phyloP scores from a whole-genome alignment of 2,113 vertebrate genomes.

The Oreochromis aureus region DNA sequence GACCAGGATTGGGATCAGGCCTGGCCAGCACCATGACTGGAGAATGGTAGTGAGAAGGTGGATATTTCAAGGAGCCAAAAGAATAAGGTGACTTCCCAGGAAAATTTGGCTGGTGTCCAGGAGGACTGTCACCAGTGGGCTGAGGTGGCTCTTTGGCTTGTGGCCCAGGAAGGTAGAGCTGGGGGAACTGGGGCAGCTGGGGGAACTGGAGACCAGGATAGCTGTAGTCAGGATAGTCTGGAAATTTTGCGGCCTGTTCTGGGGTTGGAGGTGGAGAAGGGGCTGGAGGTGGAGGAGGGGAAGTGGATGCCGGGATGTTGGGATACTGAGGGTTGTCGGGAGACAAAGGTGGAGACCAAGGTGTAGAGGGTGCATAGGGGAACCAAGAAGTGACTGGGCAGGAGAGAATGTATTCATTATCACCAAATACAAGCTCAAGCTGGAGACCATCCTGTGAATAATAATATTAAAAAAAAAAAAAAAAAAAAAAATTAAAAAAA shows the following conservation, averaged over 20 bases:
- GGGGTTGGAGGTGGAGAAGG: background rate
- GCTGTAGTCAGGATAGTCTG: background rate
- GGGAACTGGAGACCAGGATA: background rate
- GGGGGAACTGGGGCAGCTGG: background rate
- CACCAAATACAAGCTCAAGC: slow-evolving; percentile 35
- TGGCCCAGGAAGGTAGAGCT: background rate
- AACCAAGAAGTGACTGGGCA: slow-evolving; percentile 33
- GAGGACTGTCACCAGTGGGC: background rate
- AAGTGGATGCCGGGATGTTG: background rate
- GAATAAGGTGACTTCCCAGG: background rate
- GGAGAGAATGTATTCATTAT: slow-evolving; percentile 44
- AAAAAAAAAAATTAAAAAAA: background rate
- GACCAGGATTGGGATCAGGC: background rate
- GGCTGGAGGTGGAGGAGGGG: background rate
- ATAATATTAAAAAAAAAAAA: background rate
- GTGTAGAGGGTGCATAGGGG: background rate
- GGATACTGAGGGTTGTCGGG: background rate
- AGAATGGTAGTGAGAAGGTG: background rate
- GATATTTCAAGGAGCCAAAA: background rate
- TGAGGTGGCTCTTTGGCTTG: background rate
- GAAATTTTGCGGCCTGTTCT: background rate
- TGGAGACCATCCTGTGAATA: slow-evolving; percentile 29
- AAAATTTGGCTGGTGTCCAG: background rate
- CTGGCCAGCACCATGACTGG: background rate
- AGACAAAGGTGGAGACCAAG: background rate